Base-by-base conservation (phyloP, 1,140 invertebrate genomes). In the Acromyrmex charruanus region DNA sequence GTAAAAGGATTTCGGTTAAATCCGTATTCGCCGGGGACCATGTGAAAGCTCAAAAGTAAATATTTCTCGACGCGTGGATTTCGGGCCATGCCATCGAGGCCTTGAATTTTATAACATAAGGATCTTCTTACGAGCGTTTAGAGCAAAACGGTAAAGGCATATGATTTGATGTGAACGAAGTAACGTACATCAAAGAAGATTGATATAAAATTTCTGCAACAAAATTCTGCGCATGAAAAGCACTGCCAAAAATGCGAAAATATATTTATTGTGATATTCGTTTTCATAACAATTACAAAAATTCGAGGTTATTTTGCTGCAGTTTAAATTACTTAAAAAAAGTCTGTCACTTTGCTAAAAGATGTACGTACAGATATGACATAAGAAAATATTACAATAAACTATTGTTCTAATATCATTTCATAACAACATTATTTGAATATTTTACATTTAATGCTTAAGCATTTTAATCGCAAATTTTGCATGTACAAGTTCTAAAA, bases 1-100 rank as follows among this genome's bases (percentile, higher is more conserved):
- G 84, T 89, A 82, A 89, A 89, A 85, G 63, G 88, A 85, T 89
- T 89, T 81, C 71, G 58, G 77, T 88, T 86, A 89, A 89, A 89
- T 89, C 87, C 88, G 87, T 71, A 89, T 89, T 77, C 77, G 25
- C 25, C 18, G 63, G 72, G 44, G 69, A 87, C 84, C 87, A 53
- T 77, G 63, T 58, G 68, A 74, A 77, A 82, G 85, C 87, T 61
- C 61, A 35, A 89, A 87, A 89, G 71, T 74, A 89, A 89, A 89
- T 89, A 89, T 89, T 89, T 89, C 72, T 61, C 87, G 58, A 89
- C 59, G 63, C 58, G 84, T 44, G 87, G 71, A 89, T 89, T 88
- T 87, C 35, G 82, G 55, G 49, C 77, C 77, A n/a, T 51, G 79
- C 28, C 1, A 14, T n/a, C 7, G 14, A 84, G 44, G 28, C 55